Percentiles rank a stretch among this genome's conserved stretches.
Conservation (phyloP, 2,888 invertebrate genomes). For the Lepidochitona cinerea region DNA sequence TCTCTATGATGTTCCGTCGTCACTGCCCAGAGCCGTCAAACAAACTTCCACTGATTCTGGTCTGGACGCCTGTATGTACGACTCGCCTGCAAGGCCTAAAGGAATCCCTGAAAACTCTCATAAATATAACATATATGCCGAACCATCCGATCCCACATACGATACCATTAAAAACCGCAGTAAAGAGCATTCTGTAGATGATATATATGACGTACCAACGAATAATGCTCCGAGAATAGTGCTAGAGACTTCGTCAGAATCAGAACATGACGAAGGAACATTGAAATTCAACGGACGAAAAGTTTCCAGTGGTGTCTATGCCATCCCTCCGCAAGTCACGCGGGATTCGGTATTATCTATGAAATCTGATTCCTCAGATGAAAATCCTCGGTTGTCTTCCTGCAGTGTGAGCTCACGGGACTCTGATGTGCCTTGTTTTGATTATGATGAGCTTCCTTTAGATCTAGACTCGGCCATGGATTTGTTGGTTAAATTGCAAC, state of each 20-base stretch:
- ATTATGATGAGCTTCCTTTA: constrained; percentile 76
- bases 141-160: constrained; percentile 7
- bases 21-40: constrained; percentile 36
- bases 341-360: constrained; percentile 63
- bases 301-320: constrained; percentile 58
- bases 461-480: constrained; percentile 84
- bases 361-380: constrained; percentile 57
- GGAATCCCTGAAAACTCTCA: constrained; percentile 36
- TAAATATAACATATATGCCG: constrained; percentile 34
- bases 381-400: constrained; percentile 49
- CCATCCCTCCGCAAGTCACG: constrained; percentile 72
- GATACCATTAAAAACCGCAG: not conserved
- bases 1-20: constrained; percentile 61
- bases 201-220: constrained; percentile 67
- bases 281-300: not conserved
- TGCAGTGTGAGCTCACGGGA: constrained; percentile 54
- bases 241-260: constrained; percentile 19
- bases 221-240: constrained; percentile 53
- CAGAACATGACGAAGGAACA: constrained; percentile 31
- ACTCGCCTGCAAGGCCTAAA: constrained; percentile 74
- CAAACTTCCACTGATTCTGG: constrained; percentile 60
- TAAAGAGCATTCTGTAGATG: constrained; percentile 60
- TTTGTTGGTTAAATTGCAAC: constrained; percentile 81
- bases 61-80: constrained; percentile 74
- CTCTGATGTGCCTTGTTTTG: constrained; percentile 41